phyloP scores from a whole-genome alignment of 2,888 invertebrate species.

The Andrena fulva region DNA sequence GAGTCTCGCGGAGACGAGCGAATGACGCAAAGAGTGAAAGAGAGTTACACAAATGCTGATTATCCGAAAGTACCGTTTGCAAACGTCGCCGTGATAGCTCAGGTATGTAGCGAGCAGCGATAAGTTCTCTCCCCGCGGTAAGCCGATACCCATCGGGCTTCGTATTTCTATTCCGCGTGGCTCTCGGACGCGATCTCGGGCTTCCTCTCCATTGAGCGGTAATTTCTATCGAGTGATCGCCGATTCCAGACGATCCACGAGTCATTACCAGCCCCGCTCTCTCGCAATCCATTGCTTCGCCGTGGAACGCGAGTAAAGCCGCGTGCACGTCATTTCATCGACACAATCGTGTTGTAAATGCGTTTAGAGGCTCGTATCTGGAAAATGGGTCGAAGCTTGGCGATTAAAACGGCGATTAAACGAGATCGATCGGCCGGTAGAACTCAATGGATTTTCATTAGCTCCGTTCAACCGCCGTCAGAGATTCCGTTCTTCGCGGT shows the following conservation, averaged over 20 bases:
- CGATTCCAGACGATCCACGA: background rate
- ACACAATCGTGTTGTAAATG: background rate
- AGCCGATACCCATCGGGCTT: conserved; percentile 24
- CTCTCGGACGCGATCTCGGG: background rate
- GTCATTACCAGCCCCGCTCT: background rate
- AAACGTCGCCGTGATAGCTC: conserved; percentile 47
- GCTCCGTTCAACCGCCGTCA: background rate
- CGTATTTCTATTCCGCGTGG: conserved; percentile 9
- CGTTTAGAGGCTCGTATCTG: background rate
- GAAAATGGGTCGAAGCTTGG: conserved; percentile 7
- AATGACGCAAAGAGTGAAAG: conserved; percentile 50
- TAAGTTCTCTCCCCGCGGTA: conserved; percentile 16
- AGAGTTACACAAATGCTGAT: conserved; percentile 55
- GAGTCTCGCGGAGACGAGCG: conserved; percentile 24
- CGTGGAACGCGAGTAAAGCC: background rate
- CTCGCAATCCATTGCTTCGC: background rate
- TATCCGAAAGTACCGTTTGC: conserved; percentile 56
- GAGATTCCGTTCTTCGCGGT: background rate
- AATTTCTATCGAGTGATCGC: background rate
- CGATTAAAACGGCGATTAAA: conserved; percentile 12
- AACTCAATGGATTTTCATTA: conserved; percentile 3
- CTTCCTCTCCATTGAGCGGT: background rate
- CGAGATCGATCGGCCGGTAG: conserved; percentile 1
- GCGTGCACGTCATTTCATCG: background rate
- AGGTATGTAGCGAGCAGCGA: conserved; percentile 38